phyloP scores from a whole-genome alignment of 2,113 vertebrate species.

The Laticauda colubrina region DNA sequence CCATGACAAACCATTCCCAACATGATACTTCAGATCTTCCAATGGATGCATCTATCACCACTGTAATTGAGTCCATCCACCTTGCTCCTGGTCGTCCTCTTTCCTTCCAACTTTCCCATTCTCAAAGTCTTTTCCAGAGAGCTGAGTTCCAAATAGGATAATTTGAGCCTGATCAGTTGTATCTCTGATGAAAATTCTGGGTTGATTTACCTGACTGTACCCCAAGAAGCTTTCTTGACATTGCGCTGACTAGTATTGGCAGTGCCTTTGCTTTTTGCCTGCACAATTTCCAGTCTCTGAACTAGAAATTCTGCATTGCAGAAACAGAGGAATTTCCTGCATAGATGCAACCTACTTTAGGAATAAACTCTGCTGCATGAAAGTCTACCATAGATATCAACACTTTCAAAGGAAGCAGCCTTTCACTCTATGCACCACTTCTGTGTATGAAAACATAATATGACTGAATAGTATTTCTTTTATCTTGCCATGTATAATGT shows the following conservation, averaged over 20 bases:
- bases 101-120: background rate
- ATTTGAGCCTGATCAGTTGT: background rate
- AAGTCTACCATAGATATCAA: slow-evolving; percentile 19
- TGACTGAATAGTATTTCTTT: slow-evolving; percentile 24
- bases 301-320: background rate
- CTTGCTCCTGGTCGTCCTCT: background rate
- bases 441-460: slow-evolving; percentile 24
- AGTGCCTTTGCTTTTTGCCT: background rate
- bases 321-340: slow-evolving; percentile 11
- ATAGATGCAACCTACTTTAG: background rate
- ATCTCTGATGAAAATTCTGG: background rate
- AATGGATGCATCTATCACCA: background rate
- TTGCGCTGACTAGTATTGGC: background rate
- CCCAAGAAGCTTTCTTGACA: background rate
- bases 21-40: background rate
- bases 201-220: background rate
- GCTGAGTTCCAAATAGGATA: background rate
- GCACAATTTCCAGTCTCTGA: background rate
- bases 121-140: background rate
- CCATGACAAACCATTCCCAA: background rate
- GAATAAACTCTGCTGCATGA: slow-evolving; percentile 9
- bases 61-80: background rate
- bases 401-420: slow-evolving; percentile 24
- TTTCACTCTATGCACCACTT: background rate
- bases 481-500: slow-evolving; percentile 27